Percentiles rank a stretch among this genome's conserved stretches.
Conservation (phyloP, 2,888 invertebrate genomes). For the Orthosia gothica region DNA sequence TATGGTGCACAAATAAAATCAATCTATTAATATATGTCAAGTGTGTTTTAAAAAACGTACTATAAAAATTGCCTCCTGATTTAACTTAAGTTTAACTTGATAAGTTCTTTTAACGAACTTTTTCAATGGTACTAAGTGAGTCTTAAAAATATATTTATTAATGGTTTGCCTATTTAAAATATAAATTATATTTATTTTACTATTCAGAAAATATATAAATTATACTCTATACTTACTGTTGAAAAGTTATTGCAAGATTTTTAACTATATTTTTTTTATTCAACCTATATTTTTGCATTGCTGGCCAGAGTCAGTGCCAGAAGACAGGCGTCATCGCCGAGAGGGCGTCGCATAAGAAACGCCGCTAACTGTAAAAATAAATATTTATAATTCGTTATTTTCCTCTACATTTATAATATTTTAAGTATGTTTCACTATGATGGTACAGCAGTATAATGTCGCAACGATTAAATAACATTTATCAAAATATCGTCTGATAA, state of each 20-base stretch:
- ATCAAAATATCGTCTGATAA: neutral
- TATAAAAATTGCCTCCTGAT: slow-evolving; percentile 54
- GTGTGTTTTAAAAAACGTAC: slow-evolving; percentile 56
- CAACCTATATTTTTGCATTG: too few species aligned
- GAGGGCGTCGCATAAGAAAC: too few species aligned
- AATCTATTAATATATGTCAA: slow-evolving; percentile 35
- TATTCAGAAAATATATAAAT: neutral
- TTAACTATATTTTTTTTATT: neutral
- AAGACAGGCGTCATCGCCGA: too few species aligned
- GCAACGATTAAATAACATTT: neutral
- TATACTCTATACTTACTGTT: slow-evolving; percentile 4
- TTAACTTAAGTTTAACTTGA: slow-evolving; percentile 7
- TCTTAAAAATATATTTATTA: slow-evolving; percentile 18
- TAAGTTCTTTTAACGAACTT: slow-evolving; percentile 10
- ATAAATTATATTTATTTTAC: slow-evolving; percentile 3
- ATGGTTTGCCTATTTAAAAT: slow-evolving; percentile 1
- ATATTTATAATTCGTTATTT: slow-evolving; percentile 12
- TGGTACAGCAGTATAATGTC: neutral
- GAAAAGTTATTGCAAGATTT: slow-evolving; percentile 18
- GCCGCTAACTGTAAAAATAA: neutral
- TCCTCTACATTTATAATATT: neutral
- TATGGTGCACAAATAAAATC: slow-evolving; percentile 67
- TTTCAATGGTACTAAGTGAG: neutral
- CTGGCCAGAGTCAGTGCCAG: too few species aligned
- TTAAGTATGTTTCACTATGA: neutral